Conservation (phyloP, 2,797 vertebrate species). For the Denticeps clupeoides region DNA sequence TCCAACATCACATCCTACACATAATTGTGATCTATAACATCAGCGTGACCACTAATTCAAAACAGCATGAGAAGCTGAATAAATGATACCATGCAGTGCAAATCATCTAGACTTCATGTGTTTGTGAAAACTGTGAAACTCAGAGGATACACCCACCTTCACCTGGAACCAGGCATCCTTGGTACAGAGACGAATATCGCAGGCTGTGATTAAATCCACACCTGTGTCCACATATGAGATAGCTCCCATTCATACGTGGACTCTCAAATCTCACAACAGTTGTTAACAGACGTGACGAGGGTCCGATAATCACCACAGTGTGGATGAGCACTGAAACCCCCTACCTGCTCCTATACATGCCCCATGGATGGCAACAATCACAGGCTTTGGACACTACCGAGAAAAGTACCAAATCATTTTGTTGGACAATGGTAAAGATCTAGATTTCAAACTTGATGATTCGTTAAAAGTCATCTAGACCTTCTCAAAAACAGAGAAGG, state of each 20-base stretch:
- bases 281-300: background rate
- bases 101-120: too few species aligned
- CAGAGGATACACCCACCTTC: too few species aligned
- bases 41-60: too few species aligned
- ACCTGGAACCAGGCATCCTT: conserved; percentile 83
- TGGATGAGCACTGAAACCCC: background rate
- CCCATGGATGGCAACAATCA: conserved; percentile 72
- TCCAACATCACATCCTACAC: too few species aligned
- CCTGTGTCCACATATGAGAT: too few species aligned
- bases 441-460: too few species aligned
- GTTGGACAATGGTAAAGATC: background rate
- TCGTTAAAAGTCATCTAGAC: too few species aligned
- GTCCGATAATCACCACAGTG: too few species aligned
- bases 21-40: too few species aligned
- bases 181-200: conserved; percentile 78
- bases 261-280: background rate
- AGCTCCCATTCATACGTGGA: background rate
- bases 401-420: background rate
- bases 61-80: too few species aligned
- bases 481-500: conserved; percentile 76
- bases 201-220: conserved; percentile 76
- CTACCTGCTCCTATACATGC: conserved; percentile 78
- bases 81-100: too few species aligned
- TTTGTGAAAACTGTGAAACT: too few species aligned
- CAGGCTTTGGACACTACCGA: conserved; percentile 75